These are phyloP conservation scores for Petrolisthes manimaculis DNA, from an alignment of 2,888 invertebrate genomes.

Conservation along the genomic window DNA sequence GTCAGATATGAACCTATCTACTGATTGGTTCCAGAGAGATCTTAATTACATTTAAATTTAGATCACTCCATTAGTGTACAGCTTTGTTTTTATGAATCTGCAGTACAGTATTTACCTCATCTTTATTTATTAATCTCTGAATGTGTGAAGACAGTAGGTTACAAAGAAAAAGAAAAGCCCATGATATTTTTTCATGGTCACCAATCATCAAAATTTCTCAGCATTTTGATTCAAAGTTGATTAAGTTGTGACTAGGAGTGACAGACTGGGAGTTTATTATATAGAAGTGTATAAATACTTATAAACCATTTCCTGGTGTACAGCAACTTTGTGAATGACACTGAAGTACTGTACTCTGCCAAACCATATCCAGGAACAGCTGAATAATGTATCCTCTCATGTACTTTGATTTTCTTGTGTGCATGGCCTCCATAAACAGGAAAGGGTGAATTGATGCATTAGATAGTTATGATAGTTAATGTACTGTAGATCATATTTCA, in stretches of 20 bases:
- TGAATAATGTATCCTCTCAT: not conserved
- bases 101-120: slow-evolving; percentile 14
- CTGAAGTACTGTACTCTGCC: not conserved
- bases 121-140: not conserved
- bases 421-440: not conserved
- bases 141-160: not conserved
- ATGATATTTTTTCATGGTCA: not conserved
- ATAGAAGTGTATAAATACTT: too few species aligned
- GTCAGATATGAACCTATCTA: slow-evolving; percentile 11
- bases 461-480: too few species aligned
- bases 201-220: not conserved
- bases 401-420: not conserved
- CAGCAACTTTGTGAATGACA: too few species aligned
- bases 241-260: not conserved
- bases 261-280: too few species aligned
- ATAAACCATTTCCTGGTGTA: too few species aligned
- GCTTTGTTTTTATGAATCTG: slow-evolving; percentile 7
- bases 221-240: not conserved
- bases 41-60: not conserved
- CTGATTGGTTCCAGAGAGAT: slow-evolving; percentile 36
- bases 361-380: not conserved
- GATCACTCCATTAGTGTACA: slow-evolving; percentile 13
- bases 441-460: not conserved
- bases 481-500: too few species aligned
- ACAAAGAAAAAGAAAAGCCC: not conserved